Evolutionary conservation across 2,888 invertebrate species (phyloP), one percentile per base, ranked within the genome.

Genomic region (Amphipyra tragopoginis): DNA sequence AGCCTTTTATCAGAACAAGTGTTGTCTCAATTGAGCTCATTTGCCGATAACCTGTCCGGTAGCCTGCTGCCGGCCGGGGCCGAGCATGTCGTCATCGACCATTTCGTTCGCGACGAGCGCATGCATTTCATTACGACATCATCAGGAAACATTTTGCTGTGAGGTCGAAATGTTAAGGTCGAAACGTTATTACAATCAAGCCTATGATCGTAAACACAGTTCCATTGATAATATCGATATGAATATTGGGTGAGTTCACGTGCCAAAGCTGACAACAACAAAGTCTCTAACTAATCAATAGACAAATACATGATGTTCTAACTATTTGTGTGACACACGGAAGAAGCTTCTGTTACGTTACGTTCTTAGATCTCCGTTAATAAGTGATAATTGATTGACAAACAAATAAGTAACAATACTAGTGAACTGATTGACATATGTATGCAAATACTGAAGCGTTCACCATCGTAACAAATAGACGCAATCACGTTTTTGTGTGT

Each of bases 11-110:
- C 84, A 79, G 79, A 79, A 74, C 72, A 76, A 79, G 76, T 62
- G 75, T 77, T 81, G 83, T 85, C 82, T 88, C 89, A 90, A 91
- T 90, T 90, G 90, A 89, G 89, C 86, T 88, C 84, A 81, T 87
- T 88, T 81, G 66, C 79, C 79, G 86, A 89, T 89, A 88, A 89
- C 89, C 89, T 86, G 86, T 77, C 75, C 75, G 64, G 65, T 70
- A 51, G 72, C 66, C 52, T 52, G 7, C 29, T 29, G 29, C 29
- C 29, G 29, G 29, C 63, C 65, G 68, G 56, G 56, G 68, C 66
- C 52, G 62, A 63, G 67, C 60, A 77, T 89, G 87, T 66, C 86
- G 89, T 90, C 90, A 90, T 89, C 90, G 86, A 82, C 87, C 63
- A 82, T 83, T 87, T 82, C 53, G 78, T 75, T 67, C 76, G 64